Percentiles rank a stretch among this genome's conserved stretches.
These are phyloP conservation scores for Megastigmus dorsalis DNA, from an alignment of 2,888 invertebrate species.

Conservation along the genomic window DNA sequence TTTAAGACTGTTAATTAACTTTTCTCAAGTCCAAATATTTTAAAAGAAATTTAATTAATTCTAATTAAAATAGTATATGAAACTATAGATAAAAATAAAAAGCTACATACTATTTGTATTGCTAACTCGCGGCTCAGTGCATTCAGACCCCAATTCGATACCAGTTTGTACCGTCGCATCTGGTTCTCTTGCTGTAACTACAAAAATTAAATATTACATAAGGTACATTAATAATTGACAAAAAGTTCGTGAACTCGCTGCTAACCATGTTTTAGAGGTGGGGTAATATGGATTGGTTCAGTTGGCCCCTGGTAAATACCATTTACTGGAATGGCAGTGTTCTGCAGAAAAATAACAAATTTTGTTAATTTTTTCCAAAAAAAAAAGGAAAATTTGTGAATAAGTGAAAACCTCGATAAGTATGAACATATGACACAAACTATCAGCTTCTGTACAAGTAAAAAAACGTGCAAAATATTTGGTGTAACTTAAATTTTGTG, in stretches of 20 bases:
- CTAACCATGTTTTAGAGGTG: constrained; percentile 68
- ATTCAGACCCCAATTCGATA: constrained; percentile 81
- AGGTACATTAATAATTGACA: constrained; percentile 3
- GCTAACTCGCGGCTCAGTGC: constrained; percentile 75
- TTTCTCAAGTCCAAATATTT: no score
- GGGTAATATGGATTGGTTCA: constrained; percentile 65
- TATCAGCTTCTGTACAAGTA: no score
- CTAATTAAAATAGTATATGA: no score
- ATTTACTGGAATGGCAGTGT: constrained; percentile 93
- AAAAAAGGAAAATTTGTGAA: no score
- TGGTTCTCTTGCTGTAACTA: constrained; percentile 66
- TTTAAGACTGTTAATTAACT: no score
- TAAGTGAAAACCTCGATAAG: no score
- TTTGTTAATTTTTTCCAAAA: no score
- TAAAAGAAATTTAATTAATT: no score
- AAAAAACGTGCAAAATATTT: no score
- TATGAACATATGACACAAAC: no score
- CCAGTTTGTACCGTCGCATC: constrained; percentile 76
- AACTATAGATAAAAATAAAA: no score
- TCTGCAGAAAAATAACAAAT: constrained; percentile 76
- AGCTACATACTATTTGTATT: constrained; percentile 67
- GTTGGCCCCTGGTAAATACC: constrained; percentile 87
- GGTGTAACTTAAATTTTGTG: no score
- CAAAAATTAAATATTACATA: background rate
- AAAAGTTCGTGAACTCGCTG: constrained; percentile 36